Conservation (phyloP, 2,113 vertebrate species). For the Podarcis cretensis region DNA sequence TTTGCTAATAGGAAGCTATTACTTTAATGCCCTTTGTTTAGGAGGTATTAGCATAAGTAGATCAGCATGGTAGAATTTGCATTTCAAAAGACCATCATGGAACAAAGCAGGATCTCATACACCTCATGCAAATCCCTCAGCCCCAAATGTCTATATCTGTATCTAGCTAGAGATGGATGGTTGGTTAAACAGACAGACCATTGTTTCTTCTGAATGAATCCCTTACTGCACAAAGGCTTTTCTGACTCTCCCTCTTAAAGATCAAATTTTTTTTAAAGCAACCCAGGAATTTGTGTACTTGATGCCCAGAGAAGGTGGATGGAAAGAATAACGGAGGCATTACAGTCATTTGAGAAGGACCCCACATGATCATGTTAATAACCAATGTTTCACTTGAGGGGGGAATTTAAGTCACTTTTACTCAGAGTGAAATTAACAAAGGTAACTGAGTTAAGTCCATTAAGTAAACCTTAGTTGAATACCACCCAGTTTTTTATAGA, state of each 20-base stretch:
- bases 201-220: constrained; percentile 66
- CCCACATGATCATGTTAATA: constrained; percentile 62
- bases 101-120: constrained; percentile 70
- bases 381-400: constrained; percentile 38
- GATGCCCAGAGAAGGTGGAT: constrained; percentile 51
- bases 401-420: too few species aligned
- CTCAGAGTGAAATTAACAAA: too few species aligned
- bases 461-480: too few species aligned
- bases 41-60: constrained; percentile 54
- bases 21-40: constrained; percentile 44
- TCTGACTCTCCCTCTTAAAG: constrained; percentile 35
- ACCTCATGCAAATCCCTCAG: constrained; percentile 67
- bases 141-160: constrained; percentile 40
- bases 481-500: too few species aligned
- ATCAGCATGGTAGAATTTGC: constrained; percentile 69
- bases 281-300: constrained; percentile 56
- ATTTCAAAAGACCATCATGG: constrained; percentile 66
- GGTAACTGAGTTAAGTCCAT: too few species aligned
- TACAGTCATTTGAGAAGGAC: constrained; percentile 59
- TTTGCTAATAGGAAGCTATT: constrained; percentile 54
- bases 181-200: not conserved
- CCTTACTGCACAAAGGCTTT: constrained; percentile 67
- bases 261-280: constrained; percentile 30
- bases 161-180: too few species aligned
- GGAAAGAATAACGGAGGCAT: constrained; percentile 42